Conservation (phyloP, 92 coral and sea anemone species). For the Desmophyllum pertusum region DNA sequence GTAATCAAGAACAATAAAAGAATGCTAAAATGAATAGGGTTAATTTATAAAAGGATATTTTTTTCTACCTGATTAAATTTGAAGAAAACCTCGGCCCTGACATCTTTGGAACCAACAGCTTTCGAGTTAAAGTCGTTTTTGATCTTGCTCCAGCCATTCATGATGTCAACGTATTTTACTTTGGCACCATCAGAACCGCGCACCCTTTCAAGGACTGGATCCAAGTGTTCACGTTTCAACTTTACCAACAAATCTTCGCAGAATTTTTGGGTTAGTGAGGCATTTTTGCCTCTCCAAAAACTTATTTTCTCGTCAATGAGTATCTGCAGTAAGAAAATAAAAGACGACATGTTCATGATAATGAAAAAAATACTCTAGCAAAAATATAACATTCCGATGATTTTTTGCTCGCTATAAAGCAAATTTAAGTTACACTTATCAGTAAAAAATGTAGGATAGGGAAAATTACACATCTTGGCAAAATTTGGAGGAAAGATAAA, state of each 20-base stretch:
- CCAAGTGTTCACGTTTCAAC: neutral
- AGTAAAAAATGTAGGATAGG: too few relatives aligned
- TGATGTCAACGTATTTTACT: neutral
- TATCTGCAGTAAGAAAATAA: neutral
- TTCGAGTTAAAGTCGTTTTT: neutral
- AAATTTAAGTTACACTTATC: too few relatives aligned
- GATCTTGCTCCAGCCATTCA: neutral
- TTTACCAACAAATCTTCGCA: neutral
- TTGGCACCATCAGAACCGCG: slow-evolving; percentile 7
- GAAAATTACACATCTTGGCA: too few relatives aligned
- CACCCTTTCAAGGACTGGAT: slow-evolving; percentile 4
- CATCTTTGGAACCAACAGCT: slow-evolving; percentile 6
- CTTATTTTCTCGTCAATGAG: neutral
- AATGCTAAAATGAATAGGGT: too few relatives aligned
- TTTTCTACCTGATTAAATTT: neutral
- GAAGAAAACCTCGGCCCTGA: neutral
- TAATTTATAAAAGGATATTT: too few relatives aligned
- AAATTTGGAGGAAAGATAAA: too few relatives aligned
- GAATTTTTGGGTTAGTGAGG: neutral
- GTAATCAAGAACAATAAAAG: too few relatives aligned
- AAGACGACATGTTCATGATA: neutral
- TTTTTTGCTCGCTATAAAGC: too few relatives aligned
- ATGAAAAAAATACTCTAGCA: neutral
- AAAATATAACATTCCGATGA: neutral
- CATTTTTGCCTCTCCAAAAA: neutral